Evolutionary conservation across 2,113 vertebrate species (phyloP), one percentile per base, ranked within the genome.

Genomic region (Anser cygnoides): DNA sequence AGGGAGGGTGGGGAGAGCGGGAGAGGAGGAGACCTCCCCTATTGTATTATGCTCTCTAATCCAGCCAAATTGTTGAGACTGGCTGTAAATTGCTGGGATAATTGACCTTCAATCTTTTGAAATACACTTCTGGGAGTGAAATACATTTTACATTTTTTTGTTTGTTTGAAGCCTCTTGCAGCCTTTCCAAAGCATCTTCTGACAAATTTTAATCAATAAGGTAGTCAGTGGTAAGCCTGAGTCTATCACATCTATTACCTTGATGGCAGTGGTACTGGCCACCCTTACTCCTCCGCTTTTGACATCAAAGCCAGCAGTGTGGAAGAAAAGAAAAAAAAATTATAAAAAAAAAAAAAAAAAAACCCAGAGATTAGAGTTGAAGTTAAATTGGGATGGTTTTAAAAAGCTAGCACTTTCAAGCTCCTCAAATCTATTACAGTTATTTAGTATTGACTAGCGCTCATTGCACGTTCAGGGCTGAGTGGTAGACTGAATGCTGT

Each of bases 121-220:
- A 89, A 71, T 91, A 78, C 55, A 82, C 67, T 97, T 94, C 54
- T 77, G 67, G 78, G 78, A 75, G 54, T 84, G 59, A 87, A 74
- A 72, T 90, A 66, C 9, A 11, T 94, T 89, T 93, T 70, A 70
- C n/a, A 46, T n/a, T 31, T 26, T 20, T 88, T 54, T 4, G 11
- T 35, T 6, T 44, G 2, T 92, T 84, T 93, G 71, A 95, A 96
- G 55, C 43, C 62, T 90, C 57, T 70, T 87, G 20, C 75, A 89
- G 59, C 25, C 65, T 95, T 96, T 96, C 50, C 11, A 83, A 85
- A 84, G 44, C 87, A 29, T 73, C 78, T 97, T 87, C 90, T 75
- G 55, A 81, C 33, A 87, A 78, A 88, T 92, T 77, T 90, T 89
- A 94, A 96, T 97, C 82, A 90, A 92, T 92, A 95, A 73, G 39